Conservation (phyloP, 2,113 vertebrate species). For the Rousettus leschenaultii region DNA sequence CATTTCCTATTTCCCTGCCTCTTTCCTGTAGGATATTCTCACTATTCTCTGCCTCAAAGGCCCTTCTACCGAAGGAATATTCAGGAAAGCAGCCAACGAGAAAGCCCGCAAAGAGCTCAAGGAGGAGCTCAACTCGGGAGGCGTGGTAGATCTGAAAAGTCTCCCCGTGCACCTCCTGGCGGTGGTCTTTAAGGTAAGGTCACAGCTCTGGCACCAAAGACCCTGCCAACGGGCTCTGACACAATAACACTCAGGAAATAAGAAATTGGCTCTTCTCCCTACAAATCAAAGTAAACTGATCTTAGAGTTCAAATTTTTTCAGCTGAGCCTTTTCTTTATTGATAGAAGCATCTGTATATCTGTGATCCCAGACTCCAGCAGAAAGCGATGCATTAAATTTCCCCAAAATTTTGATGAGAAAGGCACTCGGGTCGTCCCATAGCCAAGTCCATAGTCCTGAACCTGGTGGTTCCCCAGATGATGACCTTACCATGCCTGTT, state of each 20-base stretch:
- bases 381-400: not conserved
- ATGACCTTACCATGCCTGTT: not conserved
- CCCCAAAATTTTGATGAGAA: not conserved
- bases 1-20: not conserved
- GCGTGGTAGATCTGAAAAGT: slow-evolving; percentile 82
- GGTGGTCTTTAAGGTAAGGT: slow-evolving; percentile 91
- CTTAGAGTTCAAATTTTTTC: not conserved
- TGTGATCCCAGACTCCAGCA: not conserved
- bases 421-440: not conserved
- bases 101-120: slow-evolving; percentile 90
- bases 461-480: not conserved
- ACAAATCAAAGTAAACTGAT: not conserved
- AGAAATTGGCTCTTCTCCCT: not conserved
- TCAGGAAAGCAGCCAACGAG: slow-evolving; percentile 90
- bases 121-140: slow-evolving; percentile 88
- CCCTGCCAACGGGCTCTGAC: accelerated
- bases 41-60: slow-evolving; percentile 88
- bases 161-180: slow-evolving; percentile 89
- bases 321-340: not conserved
- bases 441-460: not conserved
- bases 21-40: slow-evolving; percentile 87
- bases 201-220: accelerated
- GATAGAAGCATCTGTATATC: not conserved
- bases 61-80: slow-evolving; percentile 92
- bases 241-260: not conserved